Conservation (phyloP, 2,888 invertebrate genomes). For the Salpingus planirostris region DNA sequence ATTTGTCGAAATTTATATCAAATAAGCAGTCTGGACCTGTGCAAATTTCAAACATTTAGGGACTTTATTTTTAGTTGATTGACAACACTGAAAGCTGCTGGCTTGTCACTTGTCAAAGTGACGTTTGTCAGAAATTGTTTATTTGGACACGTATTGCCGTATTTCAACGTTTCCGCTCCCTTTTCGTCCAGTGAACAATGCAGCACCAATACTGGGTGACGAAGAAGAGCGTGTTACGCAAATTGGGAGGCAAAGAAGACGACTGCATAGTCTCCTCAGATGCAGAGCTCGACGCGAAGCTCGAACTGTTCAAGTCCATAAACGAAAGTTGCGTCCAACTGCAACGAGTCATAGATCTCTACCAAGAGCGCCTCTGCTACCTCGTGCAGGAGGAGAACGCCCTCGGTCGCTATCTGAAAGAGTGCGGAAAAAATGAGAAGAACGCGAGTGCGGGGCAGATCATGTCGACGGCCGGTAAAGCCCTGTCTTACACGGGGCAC, state of each 20-base stretch:
- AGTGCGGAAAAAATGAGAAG: conserved; percentile 80
- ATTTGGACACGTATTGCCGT: too few species aligned
- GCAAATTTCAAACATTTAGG: too few species aligned
- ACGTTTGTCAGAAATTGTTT: too few species aligned
- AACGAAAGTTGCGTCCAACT: conserved; percentile 82
- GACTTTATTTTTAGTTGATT: too few species aligned
- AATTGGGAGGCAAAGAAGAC: conserved; percentile 94
- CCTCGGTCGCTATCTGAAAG: conserved; percentile 84
- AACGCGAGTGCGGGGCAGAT: conserved; percentile 80
- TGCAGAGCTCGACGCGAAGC: conserved; percentile 91
- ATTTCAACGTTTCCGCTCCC: too few species aligned
- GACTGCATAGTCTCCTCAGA: conserved; percentile 94
- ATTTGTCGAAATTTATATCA: too few species aligned
- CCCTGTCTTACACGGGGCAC: conserved; percentile 60
- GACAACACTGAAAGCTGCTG: too few species aligned
- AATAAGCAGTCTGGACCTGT: too few species aligned
- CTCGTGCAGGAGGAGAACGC: conserved; percentile 94
- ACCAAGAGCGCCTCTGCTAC: conserved; percentile 86
- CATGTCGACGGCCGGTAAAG: conserved; percentile 76
- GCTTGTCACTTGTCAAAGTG: too few species aligned
- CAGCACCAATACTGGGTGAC: conserved; percentile 98
- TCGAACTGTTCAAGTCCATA: conserved; percentile 87
- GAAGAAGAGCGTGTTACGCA: conserved; percentile 87
- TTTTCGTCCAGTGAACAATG: too few species aligned
- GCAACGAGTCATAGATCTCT: conserved; percentile 82